Evolutionary conservation across 2,797 vertebrate genomes (phyloP).

Genomic region (Pseudopleuronectes americanus): DNA sequence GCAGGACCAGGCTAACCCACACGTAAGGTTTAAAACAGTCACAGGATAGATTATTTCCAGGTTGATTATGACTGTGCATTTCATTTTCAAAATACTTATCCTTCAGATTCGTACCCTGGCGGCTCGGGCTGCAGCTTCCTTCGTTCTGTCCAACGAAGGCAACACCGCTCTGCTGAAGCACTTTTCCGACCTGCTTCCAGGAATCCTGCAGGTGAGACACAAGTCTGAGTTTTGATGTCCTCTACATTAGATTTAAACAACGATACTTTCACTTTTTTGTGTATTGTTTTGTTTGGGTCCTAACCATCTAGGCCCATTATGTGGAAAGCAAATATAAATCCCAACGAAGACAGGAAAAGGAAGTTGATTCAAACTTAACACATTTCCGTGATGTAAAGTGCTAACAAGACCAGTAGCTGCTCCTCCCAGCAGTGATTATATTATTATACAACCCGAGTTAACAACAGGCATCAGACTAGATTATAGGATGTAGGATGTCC

Average conservation of each 20-base stretch:
- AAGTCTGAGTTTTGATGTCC: background rate
- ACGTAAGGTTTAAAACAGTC: constrained; percentile 73
- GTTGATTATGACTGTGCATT: background rate
- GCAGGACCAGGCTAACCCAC: constrained; percentile 96
- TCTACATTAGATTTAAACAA: background rate
- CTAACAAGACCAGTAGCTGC: background rate
- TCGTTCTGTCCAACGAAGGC: constrained; percentile 95
- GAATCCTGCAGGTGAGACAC: constrained; percentile 91
- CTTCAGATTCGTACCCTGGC: constrained; percentile 91
- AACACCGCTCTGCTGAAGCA: constrained; percentile 95
- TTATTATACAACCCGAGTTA: background rate
- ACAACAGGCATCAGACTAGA: background rate
- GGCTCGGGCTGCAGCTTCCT: constrained; percentile 93
- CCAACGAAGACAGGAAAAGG: too few species aligned
- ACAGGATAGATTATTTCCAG: rapidly evolving
- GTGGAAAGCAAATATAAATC: too few species aligned
- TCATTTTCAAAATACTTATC: rapidly evolving
- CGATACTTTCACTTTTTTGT: too few species aligned
- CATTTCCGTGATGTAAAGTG: too few species aligned
- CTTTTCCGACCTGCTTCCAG: constrained; percentile 95
- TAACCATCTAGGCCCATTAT: too few species aligned
- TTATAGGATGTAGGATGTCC: background rate
- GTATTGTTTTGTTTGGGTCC: too few species aligned
- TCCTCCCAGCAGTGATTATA: background rate
- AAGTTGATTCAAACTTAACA: too few species aligned